Evolutionary conservation across 1,140 invertebrate genomes (phyloP), one percentile per base, ranked within the genome.

Genomic region (Apis cerana): DNA sequence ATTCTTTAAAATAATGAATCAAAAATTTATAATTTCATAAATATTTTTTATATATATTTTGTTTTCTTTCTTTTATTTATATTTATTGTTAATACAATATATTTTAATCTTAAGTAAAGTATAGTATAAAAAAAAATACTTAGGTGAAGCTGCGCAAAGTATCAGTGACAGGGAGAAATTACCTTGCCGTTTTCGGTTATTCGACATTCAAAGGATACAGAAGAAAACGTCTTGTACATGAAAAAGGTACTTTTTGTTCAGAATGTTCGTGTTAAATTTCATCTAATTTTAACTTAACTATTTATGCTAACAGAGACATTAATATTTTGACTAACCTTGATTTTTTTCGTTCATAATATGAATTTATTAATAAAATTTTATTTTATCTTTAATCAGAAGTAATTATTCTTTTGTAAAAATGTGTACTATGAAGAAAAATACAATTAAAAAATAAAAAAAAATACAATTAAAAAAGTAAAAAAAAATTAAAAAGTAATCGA

Each of bases 131-230:
- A 80, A 71, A 64, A 56, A 64, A 65, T 43, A 72, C 54, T 54
- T 88, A 93, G 92, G 90, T 93, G 91, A 93, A 92, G 92, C 91
- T 91, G 90, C 88, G 85, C 86, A 90, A 91, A 88, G 83, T 88
- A 68, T 72, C 88, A 72, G 75, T 82, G 86, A 75, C 82, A 65
- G 71, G 83, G 75, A 77, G 76, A 75, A 84, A 86, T 89, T 80
- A 77, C 68, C 80, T 89, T 84, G 82, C 87, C 67, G 75, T 89
- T 89, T 77, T 87, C 89, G 84, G 83, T 74, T 89, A 83, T 74
- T 77, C 86, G 61, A 92, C 88, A 86, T 56, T 59, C 68, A 90
- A 90, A 78, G 64, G 86, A 80, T 76, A 79, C 78, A 88, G 89
- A 85, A 90, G 80, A 77, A 88, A 90, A 68, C 86, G 80, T 67